A percentile compares a stretch with the other conserved stretches of the same genome.
phyloP scores from a whole-genome alignment of 2,888 invertebrate species.

The Leptinotarsa rubiginosa region DNA sequence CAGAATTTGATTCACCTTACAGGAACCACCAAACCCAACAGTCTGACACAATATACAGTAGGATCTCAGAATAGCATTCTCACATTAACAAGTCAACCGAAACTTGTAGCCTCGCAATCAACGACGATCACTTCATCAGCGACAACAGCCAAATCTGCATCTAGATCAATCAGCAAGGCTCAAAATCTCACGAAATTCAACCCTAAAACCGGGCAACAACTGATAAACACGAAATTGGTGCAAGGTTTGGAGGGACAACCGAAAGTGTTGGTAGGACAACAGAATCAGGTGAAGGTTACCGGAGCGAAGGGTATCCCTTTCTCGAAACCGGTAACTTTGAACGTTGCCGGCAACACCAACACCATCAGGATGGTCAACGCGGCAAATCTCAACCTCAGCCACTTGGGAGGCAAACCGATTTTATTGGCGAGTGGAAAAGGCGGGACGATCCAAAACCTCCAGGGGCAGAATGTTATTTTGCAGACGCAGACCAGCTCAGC shows the following conservation, averaged over 20 bases:
- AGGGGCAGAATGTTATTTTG: slow-evolving; percentile 66
- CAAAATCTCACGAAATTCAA: slow-evolving; percentile 58
- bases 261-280: slow-evolving; percentile 54
- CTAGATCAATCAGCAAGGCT: slow-evolving; percentile 46
- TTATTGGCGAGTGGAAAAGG: slow-evolving; percentile 68
- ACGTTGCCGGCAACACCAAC: slow-evolving; percentile 55
- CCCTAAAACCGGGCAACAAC: slow-evolving; percentile 64
- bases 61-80: slow-evolving; percentile 68
- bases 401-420: slow-evolving; percentile 71
- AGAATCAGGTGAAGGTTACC: slow-evolving; percentile 57
- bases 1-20: slow-evolving; percentile 70
- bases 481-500: slow-evolving; percentile 58
- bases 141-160: slow-evolving; percentile 52
- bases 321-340: slow-evolving; percentile 52
- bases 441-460: slow-evolving; percentile 61
- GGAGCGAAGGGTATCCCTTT: slow-evolving; percentile 51
- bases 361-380: slow-evolving; percentile 69
- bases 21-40: slow-evolving; percentile 61
- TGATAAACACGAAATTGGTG: slow-evolving; percentile 67
- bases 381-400: slow-evolving; percentile 68
- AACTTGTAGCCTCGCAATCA: slow-evolving; percentile 60
- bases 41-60: slow-evolving; percentile 66
- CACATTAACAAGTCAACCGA: slow-evolving; percentile 61
- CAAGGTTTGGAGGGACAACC: slow-evolving; percentile 60
- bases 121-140: slow-evolving; percentile 53